A percentile compares a stretch with the other conserved stretches of the same genome.
These are phyloP conservation scores for Dicycla oo DNA, from an alignment of 2,888 invertebrate genomes.

Conservation along the genomic window DNA sequence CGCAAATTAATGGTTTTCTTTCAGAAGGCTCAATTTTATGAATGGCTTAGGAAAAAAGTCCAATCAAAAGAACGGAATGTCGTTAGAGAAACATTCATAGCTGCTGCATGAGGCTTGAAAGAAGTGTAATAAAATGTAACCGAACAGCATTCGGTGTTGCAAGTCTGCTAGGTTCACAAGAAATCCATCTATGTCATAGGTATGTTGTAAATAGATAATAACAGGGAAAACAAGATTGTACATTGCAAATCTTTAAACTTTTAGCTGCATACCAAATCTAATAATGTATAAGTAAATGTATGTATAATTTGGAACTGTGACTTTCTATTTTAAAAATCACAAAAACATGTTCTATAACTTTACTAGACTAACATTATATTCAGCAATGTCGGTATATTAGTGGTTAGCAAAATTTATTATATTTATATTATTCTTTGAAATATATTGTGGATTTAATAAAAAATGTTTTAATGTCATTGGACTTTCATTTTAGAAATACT, in stretches of 20 bases:
- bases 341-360: conserved; percentile 68
- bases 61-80: background rate
- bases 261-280: conserved; percentile 59
- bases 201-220: conserved; percentile 40
- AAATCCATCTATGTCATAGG: conserved; percentile 28
- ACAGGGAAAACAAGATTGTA: conserved; percentile 56
- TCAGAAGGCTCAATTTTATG: background rate
- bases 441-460: conserved; percentile 90
- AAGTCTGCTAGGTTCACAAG: background rate
- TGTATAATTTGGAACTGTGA: conserved; percentile 58
- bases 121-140: background rate
- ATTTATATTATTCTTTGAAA: conserved; percentile 90
- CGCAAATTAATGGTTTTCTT: conserved; percentile 2
- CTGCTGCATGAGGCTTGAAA: background rate
- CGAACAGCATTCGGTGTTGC: background rate
- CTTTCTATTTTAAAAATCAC: conserved; percentile 73
- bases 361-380: conserved; percentile 75
- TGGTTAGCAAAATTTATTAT: conserved; percentile 86
- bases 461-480: conserved; percentile 83
- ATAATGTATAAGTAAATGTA: conserved; percentile 52
- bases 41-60: background rate
- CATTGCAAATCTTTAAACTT: conserved; percentile 48
- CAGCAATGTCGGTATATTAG: conserved; percentile 81
- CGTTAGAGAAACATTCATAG: conserved; percentile 1
- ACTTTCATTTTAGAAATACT: conserved; percentile 77